Conservation (phyloP, 2,113 vertebrate species). For the Columbina picui region DNA sequence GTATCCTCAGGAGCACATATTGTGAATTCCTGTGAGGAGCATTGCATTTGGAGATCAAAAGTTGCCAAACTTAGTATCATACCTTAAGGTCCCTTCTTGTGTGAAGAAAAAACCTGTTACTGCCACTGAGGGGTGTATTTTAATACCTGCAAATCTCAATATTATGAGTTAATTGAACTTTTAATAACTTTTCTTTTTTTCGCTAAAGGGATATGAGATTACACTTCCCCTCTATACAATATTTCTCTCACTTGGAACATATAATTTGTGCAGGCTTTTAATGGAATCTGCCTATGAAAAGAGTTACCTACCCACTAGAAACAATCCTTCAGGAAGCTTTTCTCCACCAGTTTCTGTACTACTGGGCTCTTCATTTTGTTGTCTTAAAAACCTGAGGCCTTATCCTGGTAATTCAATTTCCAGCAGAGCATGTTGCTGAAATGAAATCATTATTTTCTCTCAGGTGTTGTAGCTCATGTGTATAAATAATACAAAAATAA, state of each 20-base stretch:
- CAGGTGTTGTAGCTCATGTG: background rate
- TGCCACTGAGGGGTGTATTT: background rate
- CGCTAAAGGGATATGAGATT: background rate
- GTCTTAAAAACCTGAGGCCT: conserved; percentile 8
- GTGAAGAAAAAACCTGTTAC: background rate
- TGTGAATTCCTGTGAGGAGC: background rate
- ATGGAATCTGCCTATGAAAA: background rate
- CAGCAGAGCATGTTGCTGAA: background rate
- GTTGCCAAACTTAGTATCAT: background rate
- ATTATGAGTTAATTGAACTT: background rate
- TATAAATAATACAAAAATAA: background rate
- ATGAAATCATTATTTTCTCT: conserved; percentile 10
- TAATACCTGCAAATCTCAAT: background rate
- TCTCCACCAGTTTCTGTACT: background rate
- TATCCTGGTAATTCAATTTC: conserved; percentile 2
- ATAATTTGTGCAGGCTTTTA: background rate
- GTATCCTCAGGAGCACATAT: background rate
- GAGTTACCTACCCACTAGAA: background rate
- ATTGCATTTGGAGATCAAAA: background rate
- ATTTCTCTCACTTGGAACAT: background rate
- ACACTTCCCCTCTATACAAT: background rate
- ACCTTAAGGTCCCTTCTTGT: background rate
- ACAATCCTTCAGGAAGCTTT: background rate
- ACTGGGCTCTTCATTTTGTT: background rate
- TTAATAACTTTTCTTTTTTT: background rate